phyloP scores from a whole-genome alignment of 2,888 invertebrate species.

The Perithous albicinctus region DNA sequence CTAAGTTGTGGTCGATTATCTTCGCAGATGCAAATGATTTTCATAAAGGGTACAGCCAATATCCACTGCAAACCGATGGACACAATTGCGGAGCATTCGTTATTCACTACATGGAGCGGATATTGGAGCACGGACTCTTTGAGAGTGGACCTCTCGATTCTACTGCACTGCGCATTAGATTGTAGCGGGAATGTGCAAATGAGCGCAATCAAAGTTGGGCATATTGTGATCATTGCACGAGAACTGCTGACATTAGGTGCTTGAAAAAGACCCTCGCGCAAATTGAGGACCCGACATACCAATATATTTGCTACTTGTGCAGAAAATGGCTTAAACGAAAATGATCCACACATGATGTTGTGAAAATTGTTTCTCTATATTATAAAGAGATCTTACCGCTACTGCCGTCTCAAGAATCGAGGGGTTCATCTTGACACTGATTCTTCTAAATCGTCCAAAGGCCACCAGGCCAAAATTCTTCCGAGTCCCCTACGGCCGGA shows the following conservation, averaged over 20 bases:
- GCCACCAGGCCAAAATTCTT: no score
- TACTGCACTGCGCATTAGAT: neutral
- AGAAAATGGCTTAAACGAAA: neutral
- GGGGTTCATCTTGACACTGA: no score
- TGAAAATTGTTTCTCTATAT: no score
- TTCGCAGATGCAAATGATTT: neutral
- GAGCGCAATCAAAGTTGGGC: neutral
- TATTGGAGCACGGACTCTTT: neutral
- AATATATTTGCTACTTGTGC: neutral
- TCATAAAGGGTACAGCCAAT: neutral
- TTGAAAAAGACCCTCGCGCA: neutral
- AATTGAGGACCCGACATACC: neutral
- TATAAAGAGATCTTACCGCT: no score
- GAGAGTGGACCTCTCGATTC: neutral
- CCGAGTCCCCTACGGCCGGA: no score
- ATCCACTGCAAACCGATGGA: conserved; percentile 16
- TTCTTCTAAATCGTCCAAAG: no score
- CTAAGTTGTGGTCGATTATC: neutral
- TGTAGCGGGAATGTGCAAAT: neutral
- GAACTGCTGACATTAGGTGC: neutral
- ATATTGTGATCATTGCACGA: neutral
- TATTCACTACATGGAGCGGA: conserved; percentile 21
- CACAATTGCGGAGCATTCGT: conserved; percentile 31
- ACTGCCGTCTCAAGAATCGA: no score
- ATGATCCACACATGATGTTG: neutral